Evolutionary conservation across 2,888 invertebrate species (phyloP).

Genomic region (Galerucella calmariensis): DNA sequence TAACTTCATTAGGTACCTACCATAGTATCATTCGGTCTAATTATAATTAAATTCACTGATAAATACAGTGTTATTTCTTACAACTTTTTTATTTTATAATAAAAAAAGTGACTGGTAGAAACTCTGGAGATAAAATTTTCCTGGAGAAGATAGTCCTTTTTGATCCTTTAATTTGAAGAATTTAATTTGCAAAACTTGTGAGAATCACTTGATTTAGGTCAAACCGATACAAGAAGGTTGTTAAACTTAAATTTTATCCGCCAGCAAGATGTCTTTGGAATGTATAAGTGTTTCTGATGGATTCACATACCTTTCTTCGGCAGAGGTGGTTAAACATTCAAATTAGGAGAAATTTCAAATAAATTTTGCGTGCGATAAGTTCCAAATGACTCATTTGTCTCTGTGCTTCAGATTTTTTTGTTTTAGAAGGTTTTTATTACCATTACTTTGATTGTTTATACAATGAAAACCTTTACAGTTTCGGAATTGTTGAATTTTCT

Average conservation of each 20-base stretch:
- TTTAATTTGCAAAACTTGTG: neutral
- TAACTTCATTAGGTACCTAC: slow-evolving; percentile 33
- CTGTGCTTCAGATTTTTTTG: no score
- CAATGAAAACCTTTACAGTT: no score
- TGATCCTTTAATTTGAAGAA: neutral
- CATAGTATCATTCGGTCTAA: slow-evolving; percentile 3
- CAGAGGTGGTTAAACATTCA: slow-evolving; percentile 23
- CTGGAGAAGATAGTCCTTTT: no score
- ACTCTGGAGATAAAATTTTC: no score
- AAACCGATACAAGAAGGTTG: slow-evolving; percentile 33
- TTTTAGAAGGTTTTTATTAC: no score
- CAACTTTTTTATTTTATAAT: no score
- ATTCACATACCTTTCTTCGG: slow-evolving; percentile 24
- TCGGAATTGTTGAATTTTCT: no score
- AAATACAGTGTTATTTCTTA: neutral
- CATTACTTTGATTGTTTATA: no score
- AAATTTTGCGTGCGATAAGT: slow-evolving; percentile 8
- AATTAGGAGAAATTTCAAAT: slow-evolving; percentile 33
- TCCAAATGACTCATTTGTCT: neutral
- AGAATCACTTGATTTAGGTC: slow-evolving; percentile 28
- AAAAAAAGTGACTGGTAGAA: no score
- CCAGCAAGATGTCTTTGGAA: slow-evolving; percentile 33
- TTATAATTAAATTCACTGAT: neutral
- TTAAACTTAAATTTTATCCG: slow-evolving; percentile 35
- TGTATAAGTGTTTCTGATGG: slow-evolving; percentile 25